These are phyloP conservation scores for Cephus sareptanus DNA, from an alignment of 2,888 invertebrate species.

Conservation along the genomic window DNA sequence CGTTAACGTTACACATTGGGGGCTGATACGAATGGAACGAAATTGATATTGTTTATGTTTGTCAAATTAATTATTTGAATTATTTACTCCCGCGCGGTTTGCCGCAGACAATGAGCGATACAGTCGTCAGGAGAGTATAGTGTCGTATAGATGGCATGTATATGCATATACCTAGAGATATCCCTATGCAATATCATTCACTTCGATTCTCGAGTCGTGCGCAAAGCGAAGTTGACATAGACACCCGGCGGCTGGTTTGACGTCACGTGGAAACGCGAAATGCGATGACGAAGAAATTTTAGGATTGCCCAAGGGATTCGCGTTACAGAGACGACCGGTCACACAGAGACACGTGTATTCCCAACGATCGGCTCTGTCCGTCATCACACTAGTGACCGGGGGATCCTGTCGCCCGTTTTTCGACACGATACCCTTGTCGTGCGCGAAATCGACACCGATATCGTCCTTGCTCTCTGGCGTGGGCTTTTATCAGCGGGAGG, in stretches of 20 bases:
- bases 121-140: background rate
- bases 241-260: background rate
- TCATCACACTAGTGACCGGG: background rate
- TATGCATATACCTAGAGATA: background rate
- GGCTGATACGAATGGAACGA: background rate
- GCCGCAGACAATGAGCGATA: background rate
- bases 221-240: background rate
- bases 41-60: background rate
- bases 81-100: background rate
- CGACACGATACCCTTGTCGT: conserved; percentile 58
- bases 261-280: background rate
- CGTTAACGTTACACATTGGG: background rate
- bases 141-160: background rate
- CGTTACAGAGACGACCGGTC: background rate
- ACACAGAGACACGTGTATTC: background rate
- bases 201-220: background rate
- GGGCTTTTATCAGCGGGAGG: background rate
- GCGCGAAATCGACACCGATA: conserved; percentile 32
- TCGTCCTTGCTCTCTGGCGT: background rate
- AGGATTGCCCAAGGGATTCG: background rate
- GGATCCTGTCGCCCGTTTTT: conserved; percentile 38
- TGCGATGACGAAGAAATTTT: background rate
- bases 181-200: background rate
- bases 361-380: background rate
- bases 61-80: background rate